phyloP scores from a whole-genome alignment of 2,113 vertebrate species.

The Clarias batrachus region DNA sequence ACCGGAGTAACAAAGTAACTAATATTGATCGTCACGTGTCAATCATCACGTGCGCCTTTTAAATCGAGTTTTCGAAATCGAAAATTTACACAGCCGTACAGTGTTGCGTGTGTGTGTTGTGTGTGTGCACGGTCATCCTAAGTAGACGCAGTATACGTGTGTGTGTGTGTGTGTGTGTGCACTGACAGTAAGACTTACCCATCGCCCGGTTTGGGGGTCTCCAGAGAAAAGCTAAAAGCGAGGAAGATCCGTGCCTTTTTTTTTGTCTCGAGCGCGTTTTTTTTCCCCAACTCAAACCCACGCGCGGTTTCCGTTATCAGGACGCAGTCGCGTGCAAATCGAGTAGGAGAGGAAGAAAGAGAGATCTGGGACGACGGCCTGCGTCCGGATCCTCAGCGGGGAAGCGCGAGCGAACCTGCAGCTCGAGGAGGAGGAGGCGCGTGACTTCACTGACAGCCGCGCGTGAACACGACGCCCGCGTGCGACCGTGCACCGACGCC shows the following conservation, averaged over 20 bases:
- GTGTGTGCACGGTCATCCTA: not conserved
- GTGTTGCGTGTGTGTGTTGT: not conserved
- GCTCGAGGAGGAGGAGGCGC: not conserved
- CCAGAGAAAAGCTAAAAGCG: constrained; percentile 54
- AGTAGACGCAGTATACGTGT: not conserved
- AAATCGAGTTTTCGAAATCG: not conserved
- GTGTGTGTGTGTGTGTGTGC: not conserved
- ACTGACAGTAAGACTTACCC: constrained; percentile 62
- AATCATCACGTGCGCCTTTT: not conserved
- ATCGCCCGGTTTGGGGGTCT: constrained; percentile 68
- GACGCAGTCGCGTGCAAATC: constrained; percentile 3
- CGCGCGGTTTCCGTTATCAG: not conserved
- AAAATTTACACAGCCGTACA: not conserved
- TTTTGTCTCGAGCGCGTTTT: constrained; percentile 3
- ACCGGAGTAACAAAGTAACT: not conserved
- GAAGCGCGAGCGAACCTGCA: constrained; percentile 8
- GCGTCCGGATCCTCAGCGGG: constrained; percentile 5
- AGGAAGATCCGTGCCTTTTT: constrained; percentile 3
- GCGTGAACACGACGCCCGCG: not conserved
- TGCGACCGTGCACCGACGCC: constrained; percentile 11
- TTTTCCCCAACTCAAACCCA: not conserved
- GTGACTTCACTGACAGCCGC: constrained; percentile 38
- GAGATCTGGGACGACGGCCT: not conserved
- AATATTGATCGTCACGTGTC: not conserved
- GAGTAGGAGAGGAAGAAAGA: not conserved